Conservation (phyloP, 2,888 invertebrate species). For the Tuta absoluta region DNA sequence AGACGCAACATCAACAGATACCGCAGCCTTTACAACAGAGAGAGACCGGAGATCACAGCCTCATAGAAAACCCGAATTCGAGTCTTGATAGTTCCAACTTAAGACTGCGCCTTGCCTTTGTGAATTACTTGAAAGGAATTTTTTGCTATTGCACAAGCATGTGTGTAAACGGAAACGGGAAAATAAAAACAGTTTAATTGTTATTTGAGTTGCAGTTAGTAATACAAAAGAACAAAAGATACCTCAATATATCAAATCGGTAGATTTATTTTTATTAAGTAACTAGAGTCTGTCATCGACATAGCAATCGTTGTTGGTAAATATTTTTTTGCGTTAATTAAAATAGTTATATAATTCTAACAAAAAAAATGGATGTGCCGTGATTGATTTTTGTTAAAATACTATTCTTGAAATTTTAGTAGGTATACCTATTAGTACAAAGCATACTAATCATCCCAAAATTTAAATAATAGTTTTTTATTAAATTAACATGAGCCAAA, state of each 20-base stretch:
- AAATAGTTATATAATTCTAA: background rate
- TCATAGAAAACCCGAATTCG: conserved; percentile 77
- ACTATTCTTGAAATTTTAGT: too few relatives aligned
- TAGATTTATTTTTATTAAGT: background rate
- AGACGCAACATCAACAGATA: conserved; percentile 54
- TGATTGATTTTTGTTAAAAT: background rate
- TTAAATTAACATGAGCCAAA: too few relatives aligned
- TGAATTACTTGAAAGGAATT: conserved; percentile 76
- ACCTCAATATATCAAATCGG: background rate
- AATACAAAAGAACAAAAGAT: conserved; percentile 17
- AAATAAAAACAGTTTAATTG: conserved; percentile 55
- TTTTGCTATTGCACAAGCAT: conserved; percentile 66
- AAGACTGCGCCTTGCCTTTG: conserved; percentile 73
- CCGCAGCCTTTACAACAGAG: conserved; percentile 43
- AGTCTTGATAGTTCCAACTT: conserved; percentile 78
- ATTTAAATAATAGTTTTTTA: too few relatives aligned
- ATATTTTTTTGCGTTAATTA: background rate
- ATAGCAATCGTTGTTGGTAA: background rate
- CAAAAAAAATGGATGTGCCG: background rate
- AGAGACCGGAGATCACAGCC: conserved; percentile 61
- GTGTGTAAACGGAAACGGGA: conserved; percentile 58
- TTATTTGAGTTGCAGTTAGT: conserved; percentile 39
- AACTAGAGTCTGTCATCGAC: background rate
- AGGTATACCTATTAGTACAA: too few relatives aligned
- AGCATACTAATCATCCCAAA: too few relatives aligned